Base-by-base conservation (phyloP, 2,888 invertebrate species). In the Pterobdella sp. region DNA sequence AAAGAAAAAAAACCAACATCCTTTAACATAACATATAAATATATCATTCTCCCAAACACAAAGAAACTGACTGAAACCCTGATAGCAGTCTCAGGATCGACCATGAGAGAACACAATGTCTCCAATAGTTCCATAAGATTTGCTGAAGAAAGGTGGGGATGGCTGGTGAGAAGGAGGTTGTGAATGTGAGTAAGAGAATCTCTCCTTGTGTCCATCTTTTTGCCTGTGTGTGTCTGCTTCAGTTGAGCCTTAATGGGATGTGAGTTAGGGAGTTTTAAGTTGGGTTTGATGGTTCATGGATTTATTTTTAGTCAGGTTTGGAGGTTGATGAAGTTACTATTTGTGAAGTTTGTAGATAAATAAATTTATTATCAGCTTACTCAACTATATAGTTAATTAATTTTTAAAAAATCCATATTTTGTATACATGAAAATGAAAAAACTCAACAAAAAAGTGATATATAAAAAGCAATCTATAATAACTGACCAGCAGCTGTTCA, bases 141-240 rank as follows among this genome's bases (percentile, higher is more conserved):
- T 14, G 60, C 60, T 4, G n/a, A 14, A 3, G 60, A 26, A 26
- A 56, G 10, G 26, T 4, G 26, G 60, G 60, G 10, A n/a, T 56
- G 60, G 14, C 26, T 22, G 3, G 10, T 56, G 60, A 26, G 26
- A 22, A 56, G 60, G 60, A 56, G 26, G 7, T 14, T 22, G 3
- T 26, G 10, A 22, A 56, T 26, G n/a, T 22, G 3, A 18, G n/a
- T 26, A 4, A 56, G 18, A 3, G 60, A 56, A n/a, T 56, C 60
- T n/a, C 60, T 56, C 10, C 60, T 4, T 3, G 60, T 56, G 4
- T 56, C 60, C 3, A n/a, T 56, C 60, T 56, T 56, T 26, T 56
- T 56, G 60, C 60, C 60, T 3, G n/a, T 22, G 7, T 56, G 60
- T 4, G 60, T 56, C 60, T 56, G 60, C 60, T 56, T 56, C 60